Conservation (phyloP, 2,113 vertebrate species). For the Anoplopoma fimbria region DNA sequence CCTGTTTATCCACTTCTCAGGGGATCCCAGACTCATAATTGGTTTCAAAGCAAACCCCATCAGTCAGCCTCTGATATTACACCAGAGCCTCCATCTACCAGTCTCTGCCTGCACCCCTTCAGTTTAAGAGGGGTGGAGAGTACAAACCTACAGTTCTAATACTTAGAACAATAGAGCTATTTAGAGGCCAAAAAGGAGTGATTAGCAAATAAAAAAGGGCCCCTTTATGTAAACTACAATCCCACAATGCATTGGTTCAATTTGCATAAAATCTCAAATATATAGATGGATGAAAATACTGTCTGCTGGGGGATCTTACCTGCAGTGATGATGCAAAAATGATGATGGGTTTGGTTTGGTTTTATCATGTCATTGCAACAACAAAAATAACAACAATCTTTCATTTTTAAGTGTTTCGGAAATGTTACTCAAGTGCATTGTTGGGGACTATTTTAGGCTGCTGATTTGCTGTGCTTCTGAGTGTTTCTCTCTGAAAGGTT, state of each 20-base stretch:
- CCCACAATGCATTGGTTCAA: background rate
- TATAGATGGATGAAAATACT: background rate
- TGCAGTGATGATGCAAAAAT: background rate
- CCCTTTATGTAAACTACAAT: too few relatives aligned
- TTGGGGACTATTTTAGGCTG: too few relatives aligned
- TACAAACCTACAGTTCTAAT: background rate
- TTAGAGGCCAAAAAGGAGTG: background rate
- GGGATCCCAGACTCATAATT: slow-evolving; percentile 53
- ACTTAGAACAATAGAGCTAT: background rate
- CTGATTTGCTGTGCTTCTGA: background rate
- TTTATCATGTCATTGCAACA: too few relatives aligned
- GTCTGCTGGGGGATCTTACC: background rate
- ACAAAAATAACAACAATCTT: too few relatives aligned
- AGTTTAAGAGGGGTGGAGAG: slow-evolving; percentile 2
- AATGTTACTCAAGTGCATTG: too few relatives aligned
- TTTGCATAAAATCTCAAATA: background rate
- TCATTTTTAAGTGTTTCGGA: too few relatives aligned
- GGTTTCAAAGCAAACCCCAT: slow-evolving; percentile 59
- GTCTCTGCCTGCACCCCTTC: background rate
- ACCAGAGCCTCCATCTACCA: slow-evolving; percentile 29
- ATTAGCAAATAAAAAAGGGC: background rate
- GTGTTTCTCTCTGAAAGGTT: background rate
- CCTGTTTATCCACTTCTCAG: slow-evolving; percentile 52
- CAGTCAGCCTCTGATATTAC: slow-evolving; percentile 51
- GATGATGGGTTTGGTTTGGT: background rate